These are phyloP conservation scores for Gymnogyps californianus DNA, from an alignment of 2,113 vertebrate species.

Conservation along the genomic window DNA sequence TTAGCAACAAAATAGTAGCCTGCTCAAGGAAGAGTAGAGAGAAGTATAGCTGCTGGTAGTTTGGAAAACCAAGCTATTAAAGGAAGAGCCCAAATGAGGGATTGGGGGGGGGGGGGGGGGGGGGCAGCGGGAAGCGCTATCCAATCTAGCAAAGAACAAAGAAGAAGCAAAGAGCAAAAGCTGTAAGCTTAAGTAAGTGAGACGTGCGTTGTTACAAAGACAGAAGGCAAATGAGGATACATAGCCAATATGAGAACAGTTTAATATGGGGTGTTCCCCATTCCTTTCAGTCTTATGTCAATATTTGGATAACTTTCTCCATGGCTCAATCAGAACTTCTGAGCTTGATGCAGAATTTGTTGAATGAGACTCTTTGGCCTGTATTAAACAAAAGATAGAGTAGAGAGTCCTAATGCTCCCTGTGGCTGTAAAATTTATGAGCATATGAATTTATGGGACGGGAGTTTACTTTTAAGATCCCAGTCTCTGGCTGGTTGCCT, in stretches of 20 bases:
- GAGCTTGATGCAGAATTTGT: background rate
- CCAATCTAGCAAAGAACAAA: background rate
- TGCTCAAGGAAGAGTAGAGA: background rate
- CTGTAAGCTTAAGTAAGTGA: background rate
- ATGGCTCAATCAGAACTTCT: background rate
- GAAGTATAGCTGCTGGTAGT: background rate
- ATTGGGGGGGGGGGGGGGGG: fast-evolving
- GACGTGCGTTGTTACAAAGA: background rate
- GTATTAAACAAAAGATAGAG: background rate
- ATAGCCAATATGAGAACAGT: background rate
- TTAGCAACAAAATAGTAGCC: background rate
- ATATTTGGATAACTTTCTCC: background rate
- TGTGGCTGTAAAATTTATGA: background rate
- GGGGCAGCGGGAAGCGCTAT: background rate
- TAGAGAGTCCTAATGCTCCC: background rate
- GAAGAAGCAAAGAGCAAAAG: background rate
- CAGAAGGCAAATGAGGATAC: background rate
- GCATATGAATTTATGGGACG: background rate
- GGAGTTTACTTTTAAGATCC: background rate
- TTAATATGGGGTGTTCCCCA: background rate
- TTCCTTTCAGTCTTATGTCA: background rate
- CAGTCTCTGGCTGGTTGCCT: background rate
- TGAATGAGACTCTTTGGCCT: background rate
- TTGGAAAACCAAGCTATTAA: background rate
- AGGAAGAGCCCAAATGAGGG: background rate